Evolutionary conservation across 2,797 vertebrate species (phyloP), one percentile per base, ranked within the genome.

Genomic region (Decapterus maruadsi): DNA sequence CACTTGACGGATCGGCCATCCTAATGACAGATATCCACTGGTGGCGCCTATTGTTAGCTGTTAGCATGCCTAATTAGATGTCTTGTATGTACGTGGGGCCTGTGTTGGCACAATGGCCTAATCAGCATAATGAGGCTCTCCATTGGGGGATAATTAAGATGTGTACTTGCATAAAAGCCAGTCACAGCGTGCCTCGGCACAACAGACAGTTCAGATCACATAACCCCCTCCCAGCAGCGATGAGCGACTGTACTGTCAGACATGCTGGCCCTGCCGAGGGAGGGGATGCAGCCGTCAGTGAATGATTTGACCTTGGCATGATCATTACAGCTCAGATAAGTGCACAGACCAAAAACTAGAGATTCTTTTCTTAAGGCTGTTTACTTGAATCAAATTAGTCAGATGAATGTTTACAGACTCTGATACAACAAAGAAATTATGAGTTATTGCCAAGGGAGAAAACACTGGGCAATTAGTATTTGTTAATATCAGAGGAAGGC

Each of bases 121-220:
- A 93, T 94, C 87, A 91, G 84, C 85, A 88, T 93, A 92, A 93
- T 92, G 90, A 93, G 87, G 74, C 74, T 87, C 90, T 90, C 84
- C 83, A 84, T 63, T 87, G 88, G 89, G 93, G 89, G 81, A 93
- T 91, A 93, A 94, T 94, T 93, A 94, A 88, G 89, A 87, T 81
- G 80, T 86, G 80, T 86, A 77, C 83, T 85, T 82, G 83, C 85
- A 82, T 81, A 91, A 91, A 83, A 89, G 84, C 81, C 74, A 89
- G 83, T 89, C 82, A 74, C 81, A 88, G 77, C 34, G 31, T 80
- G 80, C 68, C 65, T 50, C 20, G 62, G 66, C 77, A 80, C 56
- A 80, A 81, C 66, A 82, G 82, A 89, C 78, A 84, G 82, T 81
- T 81, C 83, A 63, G 68, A 81, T 86, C 77, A 78, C 72, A 77